Evolutionary conservation across 2,797 vertebrate genomes (phyloP).

Genomic region (Alfaro cultratus): DNA sequence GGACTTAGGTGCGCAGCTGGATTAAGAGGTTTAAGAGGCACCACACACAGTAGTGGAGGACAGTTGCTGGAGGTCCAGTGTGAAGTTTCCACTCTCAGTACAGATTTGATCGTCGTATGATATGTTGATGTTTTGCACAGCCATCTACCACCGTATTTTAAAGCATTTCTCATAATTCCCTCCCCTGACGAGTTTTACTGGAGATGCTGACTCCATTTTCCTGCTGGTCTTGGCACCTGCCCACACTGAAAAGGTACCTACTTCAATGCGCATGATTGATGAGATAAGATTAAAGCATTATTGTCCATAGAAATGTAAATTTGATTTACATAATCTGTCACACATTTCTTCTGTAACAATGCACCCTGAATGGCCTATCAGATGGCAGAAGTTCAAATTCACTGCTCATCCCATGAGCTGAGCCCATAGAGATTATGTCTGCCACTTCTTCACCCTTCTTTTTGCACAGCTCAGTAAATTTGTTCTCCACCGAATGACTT

Average conservation of each 20-base stretch:
- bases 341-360: too few species aligned
- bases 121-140: background rate
- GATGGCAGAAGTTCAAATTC: too few species aligned
- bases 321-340: too few species aligned
- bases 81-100: background rate
- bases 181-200: background rate
- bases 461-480: too few species aligned
- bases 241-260: background rate
- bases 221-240: background rate
- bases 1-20: background rate
- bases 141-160: background rate
- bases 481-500: too few species aligned
- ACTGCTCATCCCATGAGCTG: too few species aligned
- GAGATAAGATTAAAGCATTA: background rate
- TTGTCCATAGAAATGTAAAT: too few species aligned
- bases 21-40: background rate
- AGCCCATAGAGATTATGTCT: too few species aligned
- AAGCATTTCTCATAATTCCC: background rate
- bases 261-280: background rate
- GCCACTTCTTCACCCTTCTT: too few species aligned
- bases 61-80: background rate
- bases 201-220: background rate
- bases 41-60: background rate
- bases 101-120: background rate
- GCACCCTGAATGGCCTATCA: too few species aligned